Percentiles rank a stretch among this genome's conserved stretches.
These are phyloP conservation scores for Heteromurus nitidus DNA, from an alignment of 2,888 invertebrate species.

Conservation along the genomic window DNA sequence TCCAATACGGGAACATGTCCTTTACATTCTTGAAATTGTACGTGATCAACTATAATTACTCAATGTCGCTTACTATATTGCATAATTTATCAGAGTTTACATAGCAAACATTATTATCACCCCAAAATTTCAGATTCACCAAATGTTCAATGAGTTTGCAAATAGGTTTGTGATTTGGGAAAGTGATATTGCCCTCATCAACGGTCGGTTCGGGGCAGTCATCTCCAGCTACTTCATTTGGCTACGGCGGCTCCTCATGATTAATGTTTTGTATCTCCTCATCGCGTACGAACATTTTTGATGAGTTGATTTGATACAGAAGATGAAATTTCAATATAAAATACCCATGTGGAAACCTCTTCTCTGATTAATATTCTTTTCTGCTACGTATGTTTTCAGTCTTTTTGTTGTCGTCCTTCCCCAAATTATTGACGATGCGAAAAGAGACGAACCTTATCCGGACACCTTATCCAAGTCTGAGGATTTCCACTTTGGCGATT, in stretches of 20 bases:
- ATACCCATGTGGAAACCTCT: not conserved
- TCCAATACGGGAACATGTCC: conserved; percentile 32
- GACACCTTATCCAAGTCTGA: not conserved
- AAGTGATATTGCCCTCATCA: conserved; percentile 39
- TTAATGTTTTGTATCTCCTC: conserved; percentile 27
- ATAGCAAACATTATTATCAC: not conserved
- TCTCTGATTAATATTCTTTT: not conserved
- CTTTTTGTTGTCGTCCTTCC: conserved; percentile 16
- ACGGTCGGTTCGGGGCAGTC: conserved; percentile 35
- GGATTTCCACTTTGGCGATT: not conserved
- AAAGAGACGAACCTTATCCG: not conserved
- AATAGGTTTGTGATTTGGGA: conserved; percentile 30
- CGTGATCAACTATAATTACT: not conserved
- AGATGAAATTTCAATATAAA: too few relatives aligned
- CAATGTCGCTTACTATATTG: too few relatives aligned
- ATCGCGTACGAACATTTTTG: too few relatives aligned
- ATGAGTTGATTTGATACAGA: not conserved
- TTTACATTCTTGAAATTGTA: conserved; percentile 28
- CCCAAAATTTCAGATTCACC: conserved; percentile 9
- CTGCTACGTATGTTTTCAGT: conserved; percentile 12
- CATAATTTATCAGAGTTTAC: not conserved
- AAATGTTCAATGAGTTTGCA: conserved; percentile 16
- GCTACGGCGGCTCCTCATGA: conserved; percentile 23
- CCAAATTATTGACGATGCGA: conserved; percentile 7
- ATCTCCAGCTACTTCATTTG: conserved; percentile 51